phyloP scores from a whole-genome alignment of 1,140 invertebrate species.

The Uloborus diversus region DNA sequence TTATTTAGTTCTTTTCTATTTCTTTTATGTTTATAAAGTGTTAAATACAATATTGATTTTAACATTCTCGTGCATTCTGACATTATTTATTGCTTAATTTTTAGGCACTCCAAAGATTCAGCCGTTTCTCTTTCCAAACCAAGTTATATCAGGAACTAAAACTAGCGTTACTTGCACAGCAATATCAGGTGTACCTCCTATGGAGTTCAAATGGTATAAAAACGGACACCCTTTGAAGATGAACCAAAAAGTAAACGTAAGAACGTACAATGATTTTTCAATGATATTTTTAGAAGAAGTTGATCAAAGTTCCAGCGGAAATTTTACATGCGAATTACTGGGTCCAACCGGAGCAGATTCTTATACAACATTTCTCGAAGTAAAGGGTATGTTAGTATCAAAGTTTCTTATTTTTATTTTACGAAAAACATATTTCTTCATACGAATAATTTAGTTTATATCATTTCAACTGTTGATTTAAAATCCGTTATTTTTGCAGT shows the following conservation, averaged over 20 bases:
- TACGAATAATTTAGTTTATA: too few species aligned
- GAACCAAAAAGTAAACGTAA: neutral
- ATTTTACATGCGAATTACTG: constrained; percentile 69
- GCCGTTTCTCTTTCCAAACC: constrained; percentile 33
- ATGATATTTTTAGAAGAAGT: constrained; percentile 49
- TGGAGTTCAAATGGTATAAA: constrained; percentile 53
- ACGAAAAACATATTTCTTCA: too few species aligned
- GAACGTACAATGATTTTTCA: constrained; percentile 37
- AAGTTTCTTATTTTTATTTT: too few species aligned
- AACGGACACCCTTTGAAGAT: constrained; percentile 18
- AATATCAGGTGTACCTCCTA: constrained; percentile 25
- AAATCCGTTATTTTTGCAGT: too few species aligned
- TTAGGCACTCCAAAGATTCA: constrained; percentile 26
- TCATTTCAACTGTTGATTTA: too few species aligned
- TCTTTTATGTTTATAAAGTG: too few species aligned
- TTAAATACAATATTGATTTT: too few species aligned
- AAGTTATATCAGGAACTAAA: constrained; percentile 35
- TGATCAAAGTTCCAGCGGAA: constrained; percentile 49
- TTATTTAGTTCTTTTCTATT: too few species aligned
- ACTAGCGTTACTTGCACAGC: constrained; percentile 49
- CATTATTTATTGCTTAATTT: neutral
- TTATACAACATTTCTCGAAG: constrained; percentile 73
- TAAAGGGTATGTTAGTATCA: constrained; percentile 78
- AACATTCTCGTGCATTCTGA: too few species aligned
- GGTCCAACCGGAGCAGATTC: constrained; percentile 73